Conservation (phyloP, 2,113 vertebrate genomes). For the Pan paniscus region DNA sequence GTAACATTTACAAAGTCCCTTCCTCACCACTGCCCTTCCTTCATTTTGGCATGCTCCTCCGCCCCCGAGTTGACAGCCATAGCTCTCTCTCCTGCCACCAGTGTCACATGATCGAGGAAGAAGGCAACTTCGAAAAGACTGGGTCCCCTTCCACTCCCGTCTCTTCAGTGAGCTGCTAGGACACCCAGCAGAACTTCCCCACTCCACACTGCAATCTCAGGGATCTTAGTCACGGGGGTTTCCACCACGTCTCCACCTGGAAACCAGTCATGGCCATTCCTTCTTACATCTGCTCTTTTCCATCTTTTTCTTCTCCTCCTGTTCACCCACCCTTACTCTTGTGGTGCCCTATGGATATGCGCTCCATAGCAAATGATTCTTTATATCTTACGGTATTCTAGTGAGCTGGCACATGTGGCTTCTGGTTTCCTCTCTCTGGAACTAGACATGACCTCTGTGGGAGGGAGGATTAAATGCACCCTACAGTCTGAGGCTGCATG, state of each 20-base stretch:
- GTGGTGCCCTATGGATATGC: background rate
- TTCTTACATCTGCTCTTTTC: background rate
- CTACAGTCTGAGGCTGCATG: accelerated
- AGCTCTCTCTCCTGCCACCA: background rate
- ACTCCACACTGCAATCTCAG: accelerated
- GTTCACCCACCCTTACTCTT: background rate
- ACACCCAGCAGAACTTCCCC: background rate
- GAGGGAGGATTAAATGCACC: background rate
- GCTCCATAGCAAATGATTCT: background rate
- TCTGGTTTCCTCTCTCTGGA: background rate
- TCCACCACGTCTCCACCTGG: accelerated
- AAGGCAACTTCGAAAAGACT: background rate
- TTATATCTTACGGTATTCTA: background rate
- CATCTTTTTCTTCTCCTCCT: background rate
- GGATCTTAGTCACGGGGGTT: background rate
- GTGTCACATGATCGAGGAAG: background rate
- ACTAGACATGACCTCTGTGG: accelerated
- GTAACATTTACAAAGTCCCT: background rate
- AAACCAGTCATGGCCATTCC: background rate
- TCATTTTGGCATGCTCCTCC: background rate
- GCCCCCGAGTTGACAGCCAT: background rate
- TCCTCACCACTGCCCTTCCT: background rate
- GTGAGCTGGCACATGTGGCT: background rate
- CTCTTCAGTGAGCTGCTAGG: background rate
- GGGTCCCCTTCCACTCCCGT: background rate